Base-by-base conservation (phyloP, 2,888 invertebrate species). In the Rhynchonema sp. region DNA sequence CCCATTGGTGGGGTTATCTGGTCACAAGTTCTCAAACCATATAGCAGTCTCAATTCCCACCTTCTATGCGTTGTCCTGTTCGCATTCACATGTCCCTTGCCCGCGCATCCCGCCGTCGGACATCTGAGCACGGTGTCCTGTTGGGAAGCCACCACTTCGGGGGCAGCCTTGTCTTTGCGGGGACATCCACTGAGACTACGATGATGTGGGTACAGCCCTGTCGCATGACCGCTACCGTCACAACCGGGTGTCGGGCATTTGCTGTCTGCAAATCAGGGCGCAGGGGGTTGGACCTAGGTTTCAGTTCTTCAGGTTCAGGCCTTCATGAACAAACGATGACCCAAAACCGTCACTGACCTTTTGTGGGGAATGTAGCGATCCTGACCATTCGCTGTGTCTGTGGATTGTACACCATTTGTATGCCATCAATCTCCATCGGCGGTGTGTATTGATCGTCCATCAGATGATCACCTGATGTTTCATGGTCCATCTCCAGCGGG, bases 171-270 rank as follows among this genome's bases (percentile, higher is more conserved):
- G 38, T 38, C 38, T 38, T 38, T 38, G 38, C 38, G 38, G 58
- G 94, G 94, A 77, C 94, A 94, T 59, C 94, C 94, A 57, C 91
- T 91, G 61, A 94, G 81, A 71, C 90, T 91, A 68, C 94, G 83
- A 75, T 94, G 94, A 23, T 92, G 92, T 60, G 92, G 89, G 78
- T 96, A 94, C 80, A 94, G 94, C 62, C 94, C 92, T 52, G 92
- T 94, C 65, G 92, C 89, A 79, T 94, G 94, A 57, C 94, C 94
- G 54, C 91, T 89, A 56, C 92, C 92, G 75, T 94, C 92, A 76
- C 92, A 94, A 55, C 91, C 91, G 1, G 88, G 88, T 0, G 90
- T 91, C 17, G 90, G 91, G 74, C 91, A 92, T 78, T 90, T 91
- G 64, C 38, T 38, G 17, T 38, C 38, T 38, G 17, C 6, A 38